Base-by-base conservation (phyloP, 2,797 vertebrate genomes). In the Eupleurogrammus muticus region DNA sequence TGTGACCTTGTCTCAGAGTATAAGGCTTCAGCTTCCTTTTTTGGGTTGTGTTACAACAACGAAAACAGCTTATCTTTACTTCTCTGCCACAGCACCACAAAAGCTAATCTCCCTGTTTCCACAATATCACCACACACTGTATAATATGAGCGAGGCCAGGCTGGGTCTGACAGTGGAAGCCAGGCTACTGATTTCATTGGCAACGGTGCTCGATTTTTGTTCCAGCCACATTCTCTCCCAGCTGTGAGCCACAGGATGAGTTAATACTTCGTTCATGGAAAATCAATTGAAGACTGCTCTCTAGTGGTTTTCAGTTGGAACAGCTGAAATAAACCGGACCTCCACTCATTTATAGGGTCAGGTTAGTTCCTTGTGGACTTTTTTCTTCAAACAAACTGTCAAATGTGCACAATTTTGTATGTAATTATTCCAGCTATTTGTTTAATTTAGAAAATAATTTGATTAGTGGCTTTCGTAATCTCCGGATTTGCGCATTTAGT, bases 211-310 rank as follows among this genome's bases (percentile, higher is more conserved):
- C 24, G 40, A 56, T 73, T 66, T 66, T 8, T 56, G 63, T 59
- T 81, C 77, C 88, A 83, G 70, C 74, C 72, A 54, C 79, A 68
- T 73, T 81, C 85, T 75, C 74, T 5, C 75, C 73, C 67, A 66
- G 64, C 77, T 81, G 13, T 16, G 53, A 69, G 66, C 81, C 66
- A 5, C 75, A 40, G 48, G 28, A 64, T 50, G 61, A 79, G 73
- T 59, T 47, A 20, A 71, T 46, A 0, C 73, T 50, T 55, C 49
- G 28, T 23, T 47, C 57, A 68, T 78, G 82, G 81, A 89, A 90
- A 87, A 88, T 73, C 81, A 70, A 81, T 76, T 79, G 77, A 67
- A 91, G 90, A 87, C 87, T 90, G 90, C 87, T 88, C 92, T 92
- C 93, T 92, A 81, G 91, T 92, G 93, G 90, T 61, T 81, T 77